Conservation (phyloP, 2,797 vertebrate genomes). For the Gobio occitaniae region DNA sequence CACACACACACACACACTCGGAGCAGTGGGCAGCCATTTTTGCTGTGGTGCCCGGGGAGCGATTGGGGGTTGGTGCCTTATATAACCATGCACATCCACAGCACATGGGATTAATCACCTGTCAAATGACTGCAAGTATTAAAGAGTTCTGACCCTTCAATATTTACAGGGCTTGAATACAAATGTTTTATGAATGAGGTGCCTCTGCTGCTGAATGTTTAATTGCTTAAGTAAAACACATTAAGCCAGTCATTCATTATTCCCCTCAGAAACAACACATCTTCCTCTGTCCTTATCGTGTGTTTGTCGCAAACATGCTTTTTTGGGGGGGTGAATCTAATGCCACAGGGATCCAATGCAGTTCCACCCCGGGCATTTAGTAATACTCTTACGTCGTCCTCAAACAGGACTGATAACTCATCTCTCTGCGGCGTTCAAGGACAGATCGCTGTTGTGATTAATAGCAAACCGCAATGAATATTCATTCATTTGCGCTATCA, state of each 20-base stretch:
- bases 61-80: background rate
- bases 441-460: slow-evolving; percentile 47
- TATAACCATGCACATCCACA: background rate
- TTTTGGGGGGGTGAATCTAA: background rate
- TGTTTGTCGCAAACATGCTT: background rate
- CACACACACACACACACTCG: too few relatives aligned
- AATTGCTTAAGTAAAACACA: slow-evolving; percentile 41
- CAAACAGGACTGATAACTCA: slow-evolving; percentile 40
- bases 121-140: background rate
- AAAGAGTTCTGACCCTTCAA: slow-evolving; percentile 23
- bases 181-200: slow-evolving; percentile 44
- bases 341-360: too few relatives aligned
- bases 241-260: slow-evolving; percentile 31
- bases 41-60: too few relatives aligned
- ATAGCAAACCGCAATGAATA: slow-evolving; percentile 45
- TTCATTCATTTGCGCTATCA: slow-evolving; percentile 17
- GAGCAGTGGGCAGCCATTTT: too few relatives aligned
- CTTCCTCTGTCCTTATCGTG: background rate
- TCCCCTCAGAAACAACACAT: background rate
- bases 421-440: slow-evolving; percentile 34
- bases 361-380: background rate
- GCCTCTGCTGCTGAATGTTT: slow-evolving; percentile 7
- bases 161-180: slow-evolving; percentile 43
- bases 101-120: slow-evolving; percentile 10
- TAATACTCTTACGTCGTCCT: slow-evolving; percentile 22